phyloP scores from a whole-genome alignment of 2,888 invertebrate species.

The Stenotaenia linearis region DNA sequence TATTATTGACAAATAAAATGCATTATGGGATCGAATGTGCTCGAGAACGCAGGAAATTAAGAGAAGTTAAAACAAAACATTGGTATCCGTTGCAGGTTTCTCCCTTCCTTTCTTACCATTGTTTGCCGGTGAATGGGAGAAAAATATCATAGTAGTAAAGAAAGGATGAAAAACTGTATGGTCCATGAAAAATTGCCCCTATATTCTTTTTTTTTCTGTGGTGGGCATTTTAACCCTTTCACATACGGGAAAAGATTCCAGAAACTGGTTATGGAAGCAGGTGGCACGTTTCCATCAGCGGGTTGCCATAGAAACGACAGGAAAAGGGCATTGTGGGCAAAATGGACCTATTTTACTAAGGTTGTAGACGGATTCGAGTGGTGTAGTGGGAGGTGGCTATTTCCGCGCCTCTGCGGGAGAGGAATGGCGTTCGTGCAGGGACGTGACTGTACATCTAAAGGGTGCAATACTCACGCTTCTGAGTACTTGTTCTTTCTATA shows the following conservation, averaged over 20 bases:
- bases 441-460: not conserved
- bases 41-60: not conserved
- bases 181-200: not conserved
- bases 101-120: too few relatives aligned
- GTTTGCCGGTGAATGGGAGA: too few relatives aligned
- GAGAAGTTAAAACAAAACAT: not conserved
- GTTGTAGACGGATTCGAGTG: not conserved
- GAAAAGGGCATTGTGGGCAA: too few relatives aligned
- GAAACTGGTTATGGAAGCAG: not conserved
- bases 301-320: not conserved
- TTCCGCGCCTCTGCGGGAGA: not conserved
- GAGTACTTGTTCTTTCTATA: not conserved
- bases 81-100: not conserved
- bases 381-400: not conserved
- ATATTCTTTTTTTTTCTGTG: not conserved
- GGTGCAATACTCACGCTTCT: not conserved
- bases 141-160: too few relatives aligned
- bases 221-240: too few relatives aligned
- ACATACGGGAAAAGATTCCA: not conserved
- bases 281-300: not conserved
- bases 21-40: not conserved
- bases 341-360: not conserved
- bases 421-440: not conserved
- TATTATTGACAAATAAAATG: not conserved
- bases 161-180: too few relatives aligned